These are phyloP conservation scores for Acleris literana DNA, from an alignment of 2,888 invertebrate genomes.

Conservation along the genomic window DNA sequence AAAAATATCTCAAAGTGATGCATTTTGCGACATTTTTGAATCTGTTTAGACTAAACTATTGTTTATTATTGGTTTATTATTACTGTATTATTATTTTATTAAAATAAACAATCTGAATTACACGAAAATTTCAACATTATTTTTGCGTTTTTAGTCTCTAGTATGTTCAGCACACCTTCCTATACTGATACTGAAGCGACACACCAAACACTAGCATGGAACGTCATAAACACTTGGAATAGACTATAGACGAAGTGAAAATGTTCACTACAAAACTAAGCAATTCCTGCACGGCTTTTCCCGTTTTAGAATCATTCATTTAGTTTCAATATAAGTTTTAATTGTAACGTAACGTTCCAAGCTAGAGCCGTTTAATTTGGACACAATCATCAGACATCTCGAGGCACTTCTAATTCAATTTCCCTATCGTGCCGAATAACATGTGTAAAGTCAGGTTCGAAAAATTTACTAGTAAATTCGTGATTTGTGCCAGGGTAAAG, in stretches of 20 bases:
- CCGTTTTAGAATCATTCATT: background rate
- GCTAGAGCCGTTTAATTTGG: constrained; percentile 39
- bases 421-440: constrained; percentile 49
- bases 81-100: no score
- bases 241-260: background rate
- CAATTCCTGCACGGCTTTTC: background rate
- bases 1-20: no score
- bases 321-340: background rate
- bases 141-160: no score
- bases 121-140: no score
- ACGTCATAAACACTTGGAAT: background rate
- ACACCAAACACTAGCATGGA: constrained; percentile 2
- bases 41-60: no score
- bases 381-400: constrained; percentile 37
- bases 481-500: constrained; percentile 63
- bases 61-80: no score
- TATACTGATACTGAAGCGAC: no score
- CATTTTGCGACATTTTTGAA: no score
- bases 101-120: no score
- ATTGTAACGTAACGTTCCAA: background rate
- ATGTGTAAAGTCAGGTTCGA: constrained; percentile 67
- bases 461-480: constrained; percentile 75
- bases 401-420: constrained; percentile 52
- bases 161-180: no score
- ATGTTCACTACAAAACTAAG: background rate